Evolutionary conservation across 2,797 vertebrate genomes (phyloP).

Genomic region (Helicolenus hilgendorfi): DNA sequence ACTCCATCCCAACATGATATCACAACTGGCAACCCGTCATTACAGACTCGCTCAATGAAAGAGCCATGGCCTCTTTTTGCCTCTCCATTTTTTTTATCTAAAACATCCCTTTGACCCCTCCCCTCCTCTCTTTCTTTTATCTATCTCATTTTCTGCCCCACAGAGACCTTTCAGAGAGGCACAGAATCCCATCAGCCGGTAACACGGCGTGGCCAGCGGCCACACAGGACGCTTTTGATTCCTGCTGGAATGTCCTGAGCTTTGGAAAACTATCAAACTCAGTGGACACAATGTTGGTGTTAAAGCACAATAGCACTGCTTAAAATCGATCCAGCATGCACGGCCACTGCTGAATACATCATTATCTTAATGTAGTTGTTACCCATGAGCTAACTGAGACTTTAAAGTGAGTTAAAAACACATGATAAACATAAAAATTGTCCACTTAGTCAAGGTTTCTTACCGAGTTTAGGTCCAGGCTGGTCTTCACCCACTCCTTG

Average conservation of each 20-base stretch:
- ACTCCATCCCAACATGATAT: slow-evolving; percentile 32
- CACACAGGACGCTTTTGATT: slow-evolving; percentile 73
- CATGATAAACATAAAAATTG: background rate
- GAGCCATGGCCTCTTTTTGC: slow-evolving; percentile 31
- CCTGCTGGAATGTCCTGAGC: slow-evolving; percentile 52
- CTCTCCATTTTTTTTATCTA: slow-evolving; percentile 19
- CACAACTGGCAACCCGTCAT: slow-evolving; percentile 45
- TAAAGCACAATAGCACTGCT: slow-evolving; percentile 38
- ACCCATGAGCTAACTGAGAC: background rate
- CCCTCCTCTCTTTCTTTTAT: slow-evolving; percentile 39
- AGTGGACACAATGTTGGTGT: slow-evolving; percentile 40
- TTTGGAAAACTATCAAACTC: slow-evolving; percentile 63
- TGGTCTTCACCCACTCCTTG: slow-evolving; percentile 95
- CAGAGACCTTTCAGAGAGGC: slow-evolving; percentile 45
- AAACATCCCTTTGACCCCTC: slow-evolving; percentile 22
- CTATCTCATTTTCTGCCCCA: slow-evolving; percentile 68
- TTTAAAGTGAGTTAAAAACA: background rate
- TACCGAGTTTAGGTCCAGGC: slow-evolving; percentile 96
- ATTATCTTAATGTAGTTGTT: slow-evolving; percentile 30
- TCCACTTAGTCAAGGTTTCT: slow-evolving; percentile 29
- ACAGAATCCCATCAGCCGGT: slow-evolving; percentile 72
- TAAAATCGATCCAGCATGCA: slow-evolving; percentile 57
- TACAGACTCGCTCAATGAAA: slow-evolving; percentile 55
- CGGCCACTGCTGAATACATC: slow-evolving; percentile 32
- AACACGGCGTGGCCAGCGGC: slow-evolving; percentile 48